A percentile compares a stretch with the other conserved stretches of the same genome.
Evolutionary conservation across 2,888 invertebrate species (phyloP).

Genomic region (Phragmatobia fuliginosa): DNA sequence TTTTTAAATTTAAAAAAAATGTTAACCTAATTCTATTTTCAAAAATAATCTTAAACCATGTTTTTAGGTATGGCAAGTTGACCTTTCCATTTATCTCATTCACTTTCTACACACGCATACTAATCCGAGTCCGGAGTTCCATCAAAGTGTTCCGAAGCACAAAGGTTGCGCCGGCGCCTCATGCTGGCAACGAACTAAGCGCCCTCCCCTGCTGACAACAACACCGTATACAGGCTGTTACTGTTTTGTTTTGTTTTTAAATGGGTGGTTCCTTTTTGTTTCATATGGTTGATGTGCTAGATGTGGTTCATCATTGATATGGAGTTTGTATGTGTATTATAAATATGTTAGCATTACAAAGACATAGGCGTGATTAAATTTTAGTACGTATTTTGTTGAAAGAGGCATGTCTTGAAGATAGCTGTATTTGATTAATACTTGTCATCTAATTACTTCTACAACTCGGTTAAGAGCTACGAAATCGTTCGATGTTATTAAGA

Average conservation of each 20-base stretch:
- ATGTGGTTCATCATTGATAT: slow-evolving; percentile 16
- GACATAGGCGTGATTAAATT: neutral
- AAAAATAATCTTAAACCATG: neutral
- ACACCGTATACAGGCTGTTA: slow-evolving; percentile 43
- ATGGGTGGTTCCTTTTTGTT: slow-evolving; percentile 8
- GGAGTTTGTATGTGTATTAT: neutral
- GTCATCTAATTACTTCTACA: too few species aligned
- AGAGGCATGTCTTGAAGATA: neutral
- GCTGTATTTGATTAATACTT: too few species aligned
- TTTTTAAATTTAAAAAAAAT: neutral
- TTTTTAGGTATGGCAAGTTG: neutral
- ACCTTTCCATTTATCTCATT: slow-evolving; percentile 13
- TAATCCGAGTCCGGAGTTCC: slow-evolving; percentile 11
- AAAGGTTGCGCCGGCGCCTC: slow-evolving; percentile 83
- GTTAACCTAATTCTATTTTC: neutral
- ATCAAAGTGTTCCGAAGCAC: slow-evolving; percentile 46
- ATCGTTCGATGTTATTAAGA: neutral
- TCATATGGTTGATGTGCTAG: slow-evolving; percentile 16
- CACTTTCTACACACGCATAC: slow-evolving; percentile 12
- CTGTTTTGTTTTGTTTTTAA: slow-evolving; percentile 31
- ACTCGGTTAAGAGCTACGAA: neutral
- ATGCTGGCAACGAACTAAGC: slow-evolving; percentile 77
- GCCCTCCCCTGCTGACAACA: slow-evolving; percentile 74
- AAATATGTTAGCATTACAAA: too few species aligned
- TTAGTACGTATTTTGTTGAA: neutral